Percentiles rank a stretch among this genome's conserved stretches.
phyloP scores from a whole-genome alignment of 2,888 invertebrate genomes.

The Plebejus anna region DNA sequence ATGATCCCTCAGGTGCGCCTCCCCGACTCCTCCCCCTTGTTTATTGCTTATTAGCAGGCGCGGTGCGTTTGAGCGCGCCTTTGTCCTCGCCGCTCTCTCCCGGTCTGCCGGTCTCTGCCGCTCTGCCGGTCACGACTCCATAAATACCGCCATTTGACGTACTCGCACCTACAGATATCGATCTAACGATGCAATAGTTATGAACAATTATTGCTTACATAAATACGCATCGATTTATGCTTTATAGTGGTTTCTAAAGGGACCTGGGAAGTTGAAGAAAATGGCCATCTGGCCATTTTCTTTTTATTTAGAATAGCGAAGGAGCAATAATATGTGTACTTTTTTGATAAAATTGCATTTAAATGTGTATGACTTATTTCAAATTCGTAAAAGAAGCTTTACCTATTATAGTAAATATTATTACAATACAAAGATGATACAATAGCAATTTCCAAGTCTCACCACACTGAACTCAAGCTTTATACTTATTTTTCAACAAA shows the following conservation, averaged over 20 bases:
- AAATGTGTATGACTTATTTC: too few relatives aligned
- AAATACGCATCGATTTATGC: constrained; percentile 2
- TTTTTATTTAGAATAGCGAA: too few relatives aligned
- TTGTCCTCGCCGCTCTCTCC: constrained; percentile 69
- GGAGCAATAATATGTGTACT: too few relatives aligned
- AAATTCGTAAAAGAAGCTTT: too few relatives aligned
- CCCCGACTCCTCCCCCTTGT: constrained; percentile 75
- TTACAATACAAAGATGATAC: too few relatives aligned
- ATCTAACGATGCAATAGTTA: constrained; percentile 51
- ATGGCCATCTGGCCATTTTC: too few relatives aligned
- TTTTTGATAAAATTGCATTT: too few relatives aligned
- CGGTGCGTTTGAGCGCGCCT: constrained; percentile 75
- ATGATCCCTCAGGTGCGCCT: constrained; percentile 76
- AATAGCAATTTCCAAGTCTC: not conserved
- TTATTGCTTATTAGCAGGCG: constrained; percentile 79
- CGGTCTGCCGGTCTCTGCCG: constrained; percentile 36
- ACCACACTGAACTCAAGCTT: not conserved
- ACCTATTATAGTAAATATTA: too few relatives aligned
- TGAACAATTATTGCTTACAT: constrained; percentile 22
- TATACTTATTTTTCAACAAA: not conserved
- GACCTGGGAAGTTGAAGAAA: too few relatives aligned
- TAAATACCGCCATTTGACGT: constrained; percentile 77
- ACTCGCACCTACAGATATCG: constrained; percentile 65
- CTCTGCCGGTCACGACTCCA: constrained; percentile 63
- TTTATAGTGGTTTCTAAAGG: too few relatives aligned